Conservation (phyloP, 2,113 vertebrate species). For the Mormoops blainvillei region DNA sequence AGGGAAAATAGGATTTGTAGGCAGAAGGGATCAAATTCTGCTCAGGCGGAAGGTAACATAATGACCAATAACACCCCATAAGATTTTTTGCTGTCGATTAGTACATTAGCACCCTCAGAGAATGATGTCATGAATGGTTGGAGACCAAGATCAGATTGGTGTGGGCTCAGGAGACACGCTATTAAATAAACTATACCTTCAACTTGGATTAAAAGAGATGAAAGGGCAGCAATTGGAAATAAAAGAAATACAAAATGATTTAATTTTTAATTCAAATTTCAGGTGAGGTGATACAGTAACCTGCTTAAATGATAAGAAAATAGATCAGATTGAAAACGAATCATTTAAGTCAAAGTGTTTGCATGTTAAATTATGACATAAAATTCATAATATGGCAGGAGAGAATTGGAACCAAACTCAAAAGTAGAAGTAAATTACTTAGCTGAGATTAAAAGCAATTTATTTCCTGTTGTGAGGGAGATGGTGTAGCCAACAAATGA, state of each 20-base stretch:
- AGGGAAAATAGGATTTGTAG: no score
- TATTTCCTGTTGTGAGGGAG: neutral
- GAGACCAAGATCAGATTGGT: no score
- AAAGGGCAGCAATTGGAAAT: neutral
- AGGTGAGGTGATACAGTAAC: neutral
- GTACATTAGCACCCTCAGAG: no score
- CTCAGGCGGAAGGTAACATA: no score
- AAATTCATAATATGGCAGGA: neutral
- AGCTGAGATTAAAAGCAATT: neutral
- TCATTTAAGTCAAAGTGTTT: neutral
- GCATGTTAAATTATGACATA: neutral
- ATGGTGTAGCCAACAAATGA: no score
- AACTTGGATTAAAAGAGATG: neutral
- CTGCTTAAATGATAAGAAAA: neutral
- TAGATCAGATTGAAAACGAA: neutral
- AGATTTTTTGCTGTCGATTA: no score
- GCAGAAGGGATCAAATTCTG: no score
- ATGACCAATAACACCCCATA: no score
- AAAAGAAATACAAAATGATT: neutral
- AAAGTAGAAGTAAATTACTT: neutral
- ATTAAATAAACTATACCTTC: neutral
- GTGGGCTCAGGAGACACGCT: no score
- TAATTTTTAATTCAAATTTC: neutral
- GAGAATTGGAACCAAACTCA: neutral
- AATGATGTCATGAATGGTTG: no score